phyloP scores from a whole-genome alignment of 1,140 invertebrate species.

The Diabrotica undecimpunctata region DNA sequence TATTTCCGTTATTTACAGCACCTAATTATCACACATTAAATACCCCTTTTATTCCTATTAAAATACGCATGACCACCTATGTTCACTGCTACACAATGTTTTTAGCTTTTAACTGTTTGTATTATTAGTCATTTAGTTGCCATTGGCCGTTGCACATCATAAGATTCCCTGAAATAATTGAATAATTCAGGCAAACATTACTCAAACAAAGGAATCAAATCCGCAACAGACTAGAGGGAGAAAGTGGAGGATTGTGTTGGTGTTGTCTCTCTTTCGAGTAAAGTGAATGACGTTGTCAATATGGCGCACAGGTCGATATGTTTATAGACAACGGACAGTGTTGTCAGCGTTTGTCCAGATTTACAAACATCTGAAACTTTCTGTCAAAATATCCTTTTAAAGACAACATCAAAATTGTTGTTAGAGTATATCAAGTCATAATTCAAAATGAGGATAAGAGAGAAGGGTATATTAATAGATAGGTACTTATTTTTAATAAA shows the following conservation, averaged over 20 bases:
- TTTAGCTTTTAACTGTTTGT: not conserved
- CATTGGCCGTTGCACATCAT: not conserved
- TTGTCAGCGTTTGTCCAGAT: slow-evolving; percentile 16
- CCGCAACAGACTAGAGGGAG: slow-evolving; percentile 20
- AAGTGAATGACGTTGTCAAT: slow-evolving; percentile 27
- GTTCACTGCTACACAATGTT: too few species aligned
- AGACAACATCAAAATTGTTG: too few species aligned
- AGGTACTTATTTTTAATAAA: too few species aligned
- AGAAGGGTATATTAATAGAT: too few species aligned
- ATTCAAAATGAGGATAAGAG: too few species aligned
- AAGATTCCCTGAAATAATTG: slow-evolving; percentile 4
- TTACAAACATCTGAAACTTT: not conserved
- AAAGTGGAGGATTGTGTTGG: slow-evolving; percentile 24
- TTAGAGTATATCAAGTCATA: too few species aligned
- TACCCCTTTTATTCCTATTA: too few species aligned
- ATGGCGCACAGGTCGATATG: slow-evolving; percentile 31
- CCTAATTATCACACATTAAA: too few species aligned
- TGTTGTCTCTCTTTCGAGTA: slow-evolving; percentile 27
- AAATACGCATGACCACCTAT: too few species aligned
- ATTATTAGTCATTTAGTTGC: not conserved
- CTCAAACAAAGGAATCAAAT: slow-evolving; percentile 26
- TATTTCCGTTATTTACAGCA: too few species aligned
- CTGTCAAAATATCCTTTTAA: too few species aligned
- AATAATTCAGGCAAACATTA: slow-evolving; percentile 7
- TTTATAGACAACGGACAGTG: slow-evolving; percentile 35